Evolutionary conservation across 1,140 invertebrate species (phyloP).

Genomic region (Pemphigus obesinymphae): DNA sequence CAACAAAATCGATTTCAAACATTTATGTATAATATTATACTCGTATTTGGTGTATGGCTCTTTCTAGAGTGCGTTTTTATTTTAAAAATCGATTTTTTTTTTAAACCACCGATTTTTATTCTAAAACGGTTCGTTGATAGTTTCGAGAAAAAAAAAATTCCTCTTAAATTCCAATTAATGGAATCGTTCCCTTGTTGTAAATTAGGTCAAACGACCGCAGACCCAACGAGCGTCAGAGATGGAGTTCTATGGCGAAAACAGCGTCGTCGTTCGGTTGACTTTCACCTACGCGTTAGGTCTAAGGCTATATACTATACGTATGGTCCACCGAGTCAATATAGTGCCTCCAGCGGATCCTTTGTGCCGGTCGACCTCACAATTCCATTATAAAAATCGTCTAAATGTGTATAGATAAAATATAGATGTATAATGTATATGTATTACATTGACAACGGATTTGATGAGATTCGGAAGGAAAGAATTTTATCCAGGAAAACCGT

Average conservation of each 20-base stretch:
- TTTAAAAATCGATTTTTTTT: not conserved
- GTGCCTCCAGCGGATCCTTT: not conserved
- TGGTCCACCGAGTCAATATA: not conserved
- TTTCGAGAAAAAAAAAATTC: not conserved
- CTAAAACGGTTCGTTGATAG: not conserved
- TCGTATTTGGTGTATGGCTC: not conserved
- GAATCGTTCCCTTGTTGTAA: not conserved
- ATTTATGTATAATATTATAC: not conserved
- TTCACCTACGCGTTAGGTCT: not conserved
- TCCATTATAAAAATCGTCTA: too few relatives aligned
- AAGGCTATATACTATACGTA: not conserved
- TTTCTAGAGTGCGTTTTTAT: not conserved
- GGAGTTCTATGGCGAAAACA: not conserved
- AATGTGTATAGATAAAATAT: too few relatives aligned
- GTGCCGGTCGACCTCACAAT: not conserved
- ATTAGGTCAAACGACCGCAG: slow-evolving; percentile 13
- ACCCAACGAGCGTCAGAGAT: not conserved
- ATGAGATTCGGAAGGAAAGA: not conserved
- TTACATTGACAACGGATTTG: not conserved
- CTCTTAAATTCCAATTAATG: not conserved
- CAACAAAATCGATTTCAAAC: too few relatives aligned
- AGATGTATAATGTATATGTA: too few relatives aligned
- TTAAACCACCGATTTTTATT: not conserved
- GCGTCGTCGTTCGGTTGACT: not conserved
- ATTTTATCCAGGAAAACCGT: too few relatives aligned